These are phyloP conservation scores for Grus americana DNA, from an alignment of 2,113 vertebrate genomes.

Conservation along the genomic window DNA sequence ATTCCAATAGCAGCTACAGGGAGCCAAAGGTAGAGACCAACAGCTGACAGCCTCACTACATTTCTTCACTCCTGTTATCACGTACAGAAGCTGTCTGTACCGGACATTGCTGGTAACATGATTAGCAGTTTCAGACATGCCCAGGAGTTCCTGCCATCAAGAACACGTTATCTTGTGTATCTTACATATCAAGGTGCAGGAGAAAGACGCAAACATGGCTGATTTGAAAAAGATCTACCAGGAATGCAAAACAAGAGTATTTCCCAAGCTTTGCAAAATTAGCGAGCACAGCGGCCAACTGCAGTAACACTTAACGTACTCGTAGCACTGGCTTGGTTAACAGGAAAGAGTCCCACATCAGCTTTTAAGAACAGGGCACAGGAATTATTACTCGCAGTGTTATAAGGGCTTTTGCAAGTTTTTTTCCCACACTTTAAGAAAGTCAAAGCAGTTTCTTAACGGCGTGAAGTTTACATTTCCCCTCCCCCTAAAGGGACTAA, in stretches of 20 bases:
- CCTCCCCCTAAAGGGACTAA: neutral
- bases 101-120: neutral
- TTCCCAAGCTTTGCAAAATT: neutral
- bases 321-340: neutral
- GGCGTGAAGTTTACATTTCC: neutral
- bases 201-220: neutral
- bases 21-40: neutral
- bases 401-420: neutral
- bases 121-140: neutral
- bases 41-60: neutral
- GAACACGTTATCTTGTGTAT: neutral
- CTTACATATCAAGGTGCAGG: neutral
- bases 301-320: neutral
- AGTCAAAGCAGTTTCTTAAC: neutral
- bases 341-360: neutral
- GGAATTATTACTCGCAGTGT: neutral
- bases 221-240: neutral
- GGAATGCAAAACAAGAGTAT: neutral
- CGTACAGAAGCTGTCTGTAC: fast-evolving
- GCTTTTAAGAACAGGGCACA: neutral
- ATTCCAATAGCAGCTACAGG: neutral
- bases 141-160: neutral
- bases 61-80: neutral
- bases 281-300: neutral
- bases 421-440: neutral